Base-by-base conservation (phyloP, 92 coral and sea anemone genomes). In the Pocillopora meandrina region DNA sequence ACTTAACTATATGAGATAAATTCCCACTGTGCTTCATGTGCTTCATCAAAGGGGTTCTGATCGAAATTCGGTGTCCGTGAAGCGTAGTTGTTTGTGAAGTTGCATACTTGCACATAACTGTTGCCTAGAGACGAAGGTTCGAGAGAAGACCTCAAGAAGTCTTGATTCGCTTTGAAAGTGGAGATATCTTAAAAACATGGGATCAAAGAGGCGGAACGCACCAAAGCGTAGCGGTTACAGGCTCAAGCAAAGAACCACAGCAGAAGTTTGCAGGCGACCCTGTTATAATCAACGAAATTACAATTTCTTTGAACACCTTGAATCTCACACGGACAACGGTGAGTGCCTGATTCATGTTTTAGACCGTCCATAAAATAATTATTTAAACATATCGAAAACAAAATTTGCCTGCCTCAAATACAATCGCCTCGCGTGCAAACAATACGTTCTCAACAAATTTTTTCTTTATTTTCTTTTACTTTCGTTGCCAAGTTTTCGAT, bases 41-140 rank as follows among this genome's bases (percentile, higher is more conserved):
- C 52, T 42, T 42, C 7, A 42, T 65, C 14, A 9, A 26, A 65
- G 13, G 36, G 18, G 71, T 12, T 13, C 11, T 42, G 52, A 42
- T 42, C 52, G 52, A 42, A 42, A 66, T 14, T 10, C 2, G 5
- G 42, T 47, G 72, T 66, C 2, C 12, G 9, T 13, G 19, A 8
- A 5, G 18, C 36, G 15, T 59, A 5, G 71, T 5, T 10, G 71
- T 19, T 13, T 67, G 52, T 31, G 52, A 3, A 42, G 52, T 67
- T 33, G 49, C 19, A 3, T 34, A 68, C 33, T 65, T 23, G 18
- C 19, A 10, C 18, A 31, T 17, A 33, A 0, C 52, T 34, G 73
- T 68, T 68, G 55, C 73, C 26, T 31, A 9, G 73, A 12, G 52
- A 68, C 73, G 52, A 65, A 33, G 73, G 33, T 68, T 68, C 73